These are phyloP conservation scores for Drosophila watanabei DNA, from an alignment of 1,140 invertebrate genomes.

Conservation along the genomic window DNA sequence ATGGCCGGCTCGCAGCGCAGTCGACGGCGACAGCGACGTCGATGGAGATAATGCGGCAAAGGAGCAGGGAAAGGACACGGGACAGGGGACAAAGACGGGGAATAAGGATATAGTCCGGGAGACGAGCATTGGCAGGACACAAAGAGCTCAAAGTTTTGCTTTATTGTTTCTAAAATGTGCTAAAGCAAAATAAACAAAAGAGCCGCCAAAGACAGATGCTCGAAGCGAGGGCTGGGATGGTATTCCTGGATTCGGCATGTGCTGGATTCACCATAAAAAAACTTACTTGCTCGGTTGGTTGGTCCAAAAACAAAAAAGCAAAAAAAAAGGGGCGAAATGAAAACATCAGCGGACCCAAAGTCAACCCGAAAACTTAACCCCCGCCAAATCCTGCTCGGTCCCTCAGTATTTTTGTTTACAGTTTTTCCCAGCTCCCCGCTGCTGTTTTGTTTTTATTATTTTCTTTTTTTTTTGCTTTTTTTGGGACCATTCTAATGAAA, in stretches of 20 bases:
- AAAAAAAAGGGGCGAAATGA: constrained; percentile 55
- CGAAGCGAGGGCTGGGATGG: neutral
- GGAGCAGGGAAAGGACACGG: neutral
- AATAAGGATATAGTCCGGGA: constrained; percentile 21
- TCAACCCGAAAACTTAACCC: constrained; percentile 38
- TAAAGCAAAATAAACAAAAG: constrained; percentile 78
- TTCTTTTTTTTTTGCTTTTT: constrained; percentile 1
- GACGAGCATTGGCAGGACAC: constrained; percentile 53
- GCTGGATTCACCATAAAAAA: constrained; percentile 40
- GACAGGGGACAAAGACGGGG: neutral
- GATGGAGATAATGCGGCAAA: constrained; percentile 60
- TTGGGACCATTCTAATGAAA: constrained; percentile 70
- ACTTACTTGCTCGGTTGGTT: constrained; percentile 8
- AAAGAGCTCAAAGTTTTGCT: constrained; percentile 78
- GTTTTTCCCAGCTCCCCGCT: constrained; percentile 19
- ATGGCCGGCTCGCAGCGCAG: constrained; percentile 50
- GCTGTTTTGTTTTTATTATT: neutral
- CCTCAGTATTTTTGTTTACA: constrained; percentile 33
- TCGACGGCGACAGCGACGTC: constrained; percentile 31
- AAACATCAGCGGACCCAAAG: constrained; percentile 74
- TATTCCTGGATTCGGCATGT: constrained; percentile 42
- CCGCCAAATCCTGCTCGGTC: constrained; percentile 8
- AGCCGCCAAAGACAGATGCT: constrained; percentile 44
- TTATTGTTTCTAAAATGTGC: constrained; percentile 82
- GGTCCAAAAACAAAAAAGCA: constrained; percentile 8